phyloP scores from a whole-genome alignment of 2,113 vertebrate genomes.

The Gasterosteus aculeatus region DNA sequence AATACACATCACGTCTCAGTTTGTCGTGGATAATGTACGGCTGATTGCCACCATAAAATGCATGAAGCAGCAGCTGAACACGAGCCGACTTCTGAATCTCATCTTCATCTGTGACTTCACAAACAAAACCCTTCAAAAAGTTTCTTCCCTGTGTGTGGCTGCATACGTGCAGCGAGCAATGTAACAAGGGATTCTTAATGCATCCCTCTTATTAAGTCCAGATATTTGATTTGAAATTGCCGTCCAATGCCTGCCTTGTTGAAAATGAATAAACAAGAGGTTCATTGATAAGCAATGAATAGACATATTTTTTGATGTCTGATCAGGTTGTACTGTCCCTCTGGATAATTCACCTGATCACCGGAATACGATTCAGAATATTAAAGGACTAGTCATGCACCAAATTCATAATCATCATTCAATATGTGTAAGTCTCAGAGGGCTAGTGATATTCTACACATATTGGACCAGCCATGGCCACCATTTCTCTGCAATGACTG shows the following conservation, averaged over 20 bases:
- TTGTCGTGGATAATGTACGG: slow-evolving; percentile 13
- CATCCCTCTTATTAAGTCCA: slow-evolving; percentile 3
- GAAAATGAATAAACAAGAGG: slow-evolving; percentile 42
- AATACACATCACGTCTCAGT: slow-evolving; percentile 22
- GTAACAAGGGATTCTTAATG: slow-evolving; percentile 1
- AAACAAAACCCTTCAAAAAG: slow-evolving; percentile 5
- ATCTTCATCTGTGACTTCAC: slow-evolving; percentile 2
- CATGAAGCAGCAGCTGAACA: neutral
- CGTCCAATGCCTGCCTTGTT: slow-evolving; percentile 19
- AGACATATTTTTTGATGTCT: slow-evolving; percentile 21
- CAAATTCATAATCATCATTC: slow-evolving; percentile 57
- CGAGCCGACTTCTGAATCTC: neutral
- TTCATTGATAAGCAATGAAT: slow-evolving; percentile 34
- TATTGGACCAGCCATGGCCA: slow-evolving; percentile 30
- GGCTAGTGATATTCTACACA: slow-evolving; percentile 30
- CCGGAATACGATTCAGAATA: slow-evolving; percentile 41
- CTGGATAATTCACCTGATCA: slow-evolving; percentile 36
- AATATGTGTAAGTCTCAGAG: slow-evolving; percentile 18
- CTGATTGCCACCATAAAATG: slow-evolving; percentile 27
- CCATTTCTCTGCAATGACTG: slow-evolving; percentile 21
- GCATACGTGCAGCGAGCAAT: neutral
- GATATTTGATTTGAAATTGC: slow-evolving; percentile 25
- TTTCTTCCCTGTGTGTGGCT: neutral
- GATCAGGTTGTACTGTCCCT: slow-evolving; percentile 31
- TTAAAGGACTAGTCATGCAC: slow-evolving; percentile 42